Conservation (phyloP, 2,797 vertebrate genomes). For the Myotis myotis region DNA sequence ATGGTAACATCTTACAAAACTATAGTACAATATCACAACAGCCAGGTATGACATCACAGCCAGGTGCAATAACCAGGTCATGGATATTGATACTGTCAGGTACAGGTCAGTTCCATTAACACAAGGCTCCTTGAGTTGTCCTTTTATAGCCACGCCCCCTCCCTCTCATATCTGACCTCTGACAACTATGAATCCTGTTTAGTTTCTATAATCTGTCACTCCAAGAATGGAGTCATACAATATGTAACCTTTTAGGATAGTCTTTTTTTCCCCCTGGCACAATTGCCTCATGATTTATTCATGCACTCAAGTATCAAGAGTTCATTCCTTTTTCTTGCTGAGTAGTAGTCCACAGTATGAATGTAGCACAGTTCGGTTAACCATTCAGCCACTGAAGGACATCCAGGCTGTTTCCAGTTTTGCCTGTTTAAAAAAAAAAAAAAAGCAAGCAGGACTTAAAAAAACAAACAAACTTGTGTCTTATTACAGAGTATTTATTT, state of each 20-base stretch:
- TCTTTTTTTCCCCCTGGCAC: not conserved
- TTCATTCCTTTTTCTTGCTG: not conserved
- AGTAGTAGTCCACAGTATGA: not conserved
- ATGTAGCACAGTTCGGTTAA: not conserved
- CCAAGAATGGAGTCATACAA: not conserved
- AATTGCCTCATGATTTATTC: not conserved
- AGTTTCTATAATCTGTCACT: conserved; percentile 7
- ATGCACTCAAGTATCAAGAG: not conserved
- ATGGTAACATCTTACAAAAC: not conserved
- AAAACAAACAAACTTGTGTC: not conserved
- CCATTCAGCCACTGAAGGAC: not conserved
- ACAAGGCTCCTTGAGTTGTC: not conserved
- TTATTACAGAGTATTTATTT: conserved; percentile 14
- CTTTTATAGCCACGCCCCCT: not conserved
- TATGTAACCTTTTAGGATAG: not conserved
- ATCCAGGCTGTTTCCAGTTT: not conserved
- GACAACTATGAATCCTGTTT: not conserved
- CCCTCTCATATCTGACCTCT: not conserved
- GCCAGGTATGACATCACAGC: not conserved
- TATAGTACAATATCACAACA: not conserved
- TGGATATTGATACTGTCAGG: not conserved
- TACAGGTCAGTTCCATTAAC: not conserved
- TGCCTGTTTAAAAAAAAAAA: not conserved
- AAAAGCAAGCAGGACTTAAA: not conserved
- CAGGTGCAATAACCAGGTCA: not conserved